These are phyloP conservation scores for Melierax canorus DNA, from an alignment of 2,113 vertebrate genomes.

Conservation along the genomic window DNA sequence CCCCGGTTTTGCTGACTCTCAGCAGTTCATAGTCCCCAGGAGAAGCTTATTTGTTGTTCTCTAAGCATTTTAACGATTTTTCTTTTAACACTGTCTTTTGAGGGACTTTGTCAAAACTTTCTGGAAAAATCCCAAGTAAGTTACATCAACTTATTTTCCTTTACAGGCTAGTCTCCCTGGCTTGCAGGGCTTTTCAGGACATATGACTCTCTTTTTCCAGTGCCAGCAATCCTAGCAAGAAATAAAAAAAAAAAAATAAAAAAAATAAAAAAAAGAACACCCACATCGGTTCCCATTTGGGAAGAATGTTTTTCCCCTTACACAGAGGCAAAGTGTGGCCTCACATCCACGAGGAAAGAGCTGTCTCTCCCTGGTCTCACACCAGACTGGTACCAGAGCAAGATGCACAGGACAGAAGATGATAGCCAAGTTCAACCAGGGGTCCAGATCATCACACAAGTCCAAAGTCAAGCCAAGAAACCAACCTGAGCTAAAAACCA, in stretches of 20 bases:
- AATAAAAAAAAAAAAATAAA: not conserved
- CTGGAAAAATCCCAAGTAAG: not conserved
- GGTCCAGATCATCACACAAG: no score
- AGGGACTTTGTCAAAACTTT: not conserved
- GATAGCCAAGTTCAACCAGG: rapidly evolving
- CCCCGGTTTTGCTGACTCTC: not conserved
- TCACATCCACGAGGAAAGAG: not conserved
- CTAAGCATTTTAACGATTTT: not conserved
- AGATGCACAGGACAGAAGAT: no score
- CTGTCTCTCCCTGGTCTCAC: rapidly evolving
- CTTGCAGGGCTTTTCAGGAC: not conserved
- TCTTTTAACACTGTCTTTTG: not conserved
- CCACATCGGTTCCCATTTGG: not conserved
- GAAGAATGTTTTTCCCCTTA: not conserved
- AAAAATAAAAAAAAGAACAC: not conserved
- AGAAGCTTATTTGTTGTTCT: not conserved
- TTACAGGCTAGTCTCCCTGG: not conserved
- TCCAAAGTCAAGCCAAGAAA: not conserved
- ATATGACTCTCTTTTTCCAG: not conserved
- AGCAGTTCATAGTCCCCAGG: not conserved
- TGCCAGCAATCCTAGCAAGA: not conserved
- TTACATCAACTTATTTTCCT: not conserved
- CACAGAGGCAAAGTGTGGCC: not conserved
- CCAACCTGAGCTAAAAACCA: not conserved
- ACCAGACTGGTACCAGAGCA: not conserved